These are phyloP conservation scores for Mustela lutreola DNA, from an alignment of 2,113 vertebrate species.

Conservation along the genomic window DNA sequence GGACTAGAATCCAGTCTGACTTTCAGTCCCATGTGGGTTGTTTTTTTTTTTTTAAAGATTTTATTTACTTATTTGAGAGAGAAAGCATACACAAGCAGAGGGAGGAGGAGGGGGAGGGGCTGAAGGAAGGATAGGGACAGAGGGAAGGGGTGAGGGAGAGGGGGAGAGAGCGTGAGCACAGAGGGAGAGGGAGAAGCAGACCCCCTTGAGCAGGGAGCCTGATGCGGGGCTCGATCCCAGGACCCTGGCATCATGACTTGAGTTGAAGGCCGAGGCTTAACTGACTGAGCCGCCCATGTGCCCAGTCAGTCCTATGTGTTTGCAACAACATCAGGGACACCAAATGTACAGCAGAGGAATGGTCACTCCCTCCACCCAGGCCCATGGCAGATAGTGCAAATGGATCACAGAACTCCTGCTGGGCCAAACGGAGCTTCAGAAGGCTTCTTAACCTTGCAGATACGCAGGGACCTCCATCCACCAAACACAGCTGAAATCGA, in stretches of 20 bases:
- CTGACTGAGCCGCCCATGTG: neutral
- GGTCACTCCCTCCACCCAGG: neutral
- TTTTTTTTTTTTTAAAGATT: neutral
- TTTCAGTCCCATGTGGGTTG: neutral
- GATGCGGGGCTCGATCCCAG: neutral
- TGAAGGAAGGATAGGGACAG: neutral
- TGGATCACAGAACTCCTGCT: neutral
- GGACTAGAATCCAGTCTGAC: neutral
- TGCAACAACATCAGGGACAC: neutral
- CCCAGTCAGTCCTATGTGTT: neutral
- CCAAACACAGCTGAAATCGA: neutral
- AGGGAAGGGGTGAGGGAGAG: neutral
- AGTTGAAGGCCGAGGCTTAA: neutral
- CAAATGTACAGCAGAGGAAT: neutral
- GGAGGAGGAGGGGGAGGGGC: neutral
- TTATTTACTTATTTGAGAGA: neutral
- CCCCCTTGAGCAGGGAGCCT: neutral
- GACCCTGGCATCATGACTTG: neutral
- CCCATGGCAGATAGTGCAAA: neutral
- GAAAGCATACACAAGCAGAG: neutral
- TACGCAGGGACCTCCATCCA: neutral
- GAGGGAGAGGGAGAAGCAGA: neutral
- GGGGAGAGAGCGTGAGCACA: neutral
- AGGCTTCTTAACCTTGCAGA: neutral
- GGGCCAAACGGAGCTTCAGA: neutral